Percentiles rank a stretch among this genome's conserved stretches.
Conservation (phyloP, 2,113 vertebrate genomes). For the Pogonocichla stellata region DNA sequence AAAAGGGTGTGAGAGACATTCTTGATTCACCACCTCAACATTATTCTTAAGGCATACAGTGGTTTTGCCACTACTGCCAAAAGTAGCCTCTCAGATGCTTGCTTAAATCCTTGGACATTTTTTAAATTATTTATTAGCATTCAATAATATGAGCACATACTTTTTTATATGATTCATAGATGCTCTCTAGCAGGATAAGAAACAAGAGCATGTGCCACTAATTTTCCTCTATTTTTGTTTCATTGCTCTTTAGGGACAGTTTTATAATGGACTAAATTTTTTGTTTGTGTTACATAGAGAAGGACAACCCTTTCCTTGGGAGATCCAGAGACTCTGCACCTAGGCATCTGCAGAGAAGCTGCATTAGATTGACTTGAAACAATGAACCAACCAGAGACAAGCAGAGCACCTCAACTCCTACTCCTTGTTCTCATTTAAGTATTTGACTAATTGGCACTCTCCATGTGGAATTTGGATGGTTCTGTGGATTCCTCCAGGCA, state of each 20-base stretch:
- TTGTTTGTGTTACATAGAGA: not conserved
- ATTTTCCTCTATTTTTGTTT: not conserved
- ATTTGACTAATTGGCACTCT: not conserved
- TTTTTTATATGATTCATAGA: not conserved
- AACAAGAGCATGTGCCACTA: not conserved
- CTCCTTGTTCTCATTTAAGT: not conserved
- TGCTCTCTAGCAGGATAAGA: not conserved
- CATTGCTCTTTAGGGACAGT: not conserved
- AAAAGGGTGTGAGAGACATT: not conserved
- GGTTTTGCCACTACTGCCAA: not conserved
- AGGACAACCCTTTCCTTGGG: not conserved
- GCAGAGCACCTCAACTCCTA: not conserved
- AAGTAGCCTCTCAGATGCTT: not conserved
- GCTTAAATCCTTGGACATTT: not conserved
- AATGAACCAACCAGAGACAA: not conserved
- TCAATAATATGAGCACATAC: not conserved
- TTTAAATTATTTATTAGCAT: not conserved
- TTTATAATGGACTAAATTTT: not conserved
- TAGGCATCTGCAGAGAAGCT: not conserved
- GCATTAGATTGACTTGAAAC: not conserved
- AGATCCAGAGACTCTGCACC: not conserved
- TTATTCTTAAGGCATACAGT: not conserved
- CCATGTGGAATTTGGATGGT: not conserved
- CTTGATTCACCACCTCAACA: not conserved
- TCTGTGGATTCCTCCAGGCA: not conserved